phyloP scores from a whole-genome alignment of 1,140 invertebrate genomes.

The Cyrtorhinus lividipennis region DNA sequence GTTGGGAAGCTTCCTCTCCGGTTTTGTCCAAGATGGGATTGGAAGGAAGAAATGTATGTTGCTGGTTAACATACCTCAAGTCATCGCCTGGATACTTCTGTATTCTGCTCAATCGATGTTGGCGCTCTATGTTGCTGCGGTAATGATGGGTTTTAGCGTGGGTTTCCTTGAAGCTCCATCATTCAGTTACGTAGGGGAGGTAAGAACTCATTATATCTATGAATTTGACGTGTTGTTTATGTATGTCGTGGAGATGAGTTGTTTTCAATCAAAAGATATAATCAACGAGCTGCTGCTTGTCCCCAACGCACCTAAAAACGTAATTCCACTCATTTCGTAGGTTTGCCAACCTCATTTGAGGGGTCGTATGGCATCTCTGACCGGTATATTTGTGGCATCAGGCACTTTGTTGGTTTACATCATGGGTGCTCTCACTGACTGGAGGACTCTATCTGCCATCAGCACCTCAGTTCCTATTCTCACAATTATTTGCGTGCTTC shows the following conservation, averaged over 20 bases:
- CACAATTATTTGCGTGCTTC: constrained; percentile 21
- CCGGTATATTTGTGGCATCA: constrained; percentile 19
- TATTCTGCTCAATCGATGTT: constrained; percentile 20
- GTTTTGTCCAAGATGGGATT: constrained; percentile 20
- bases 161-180: constrained; percentile 39
- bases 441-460: constrained; percentile 23
- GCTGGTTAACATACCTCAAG: constrained; percentile 26
- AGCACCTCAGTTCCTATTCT: constrained; percentile 24
- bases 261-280: no score
- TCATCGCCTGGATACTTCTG: constrained; percentile 26
- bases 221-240: background rate
- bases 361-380: constrained; percentile 24
- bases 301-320: no score
- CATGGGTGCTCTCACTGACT: constrained; percentile 22
- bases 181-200: constrained; percentile 38
- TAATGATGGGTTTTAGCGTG: constrained; percentile 26
- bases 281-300: background rate
- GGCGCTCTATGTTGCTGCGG: constrained; percentile 21
- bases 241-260: background rate
- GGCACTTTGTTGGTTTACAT: constrained; percentile 25
- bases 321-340: no score
- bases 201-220: constrained; percentile 26
- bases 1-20: constrained; percentile 26
- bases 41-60: constrained; percentile 27
- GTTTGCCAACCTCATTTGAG: constrained; percentile 28